These are phyloP conservation scores for Bungarus multicinctus DNA, from an alignment of 2,113 vertebrate species.

Conservation along the genomic window DNA sequence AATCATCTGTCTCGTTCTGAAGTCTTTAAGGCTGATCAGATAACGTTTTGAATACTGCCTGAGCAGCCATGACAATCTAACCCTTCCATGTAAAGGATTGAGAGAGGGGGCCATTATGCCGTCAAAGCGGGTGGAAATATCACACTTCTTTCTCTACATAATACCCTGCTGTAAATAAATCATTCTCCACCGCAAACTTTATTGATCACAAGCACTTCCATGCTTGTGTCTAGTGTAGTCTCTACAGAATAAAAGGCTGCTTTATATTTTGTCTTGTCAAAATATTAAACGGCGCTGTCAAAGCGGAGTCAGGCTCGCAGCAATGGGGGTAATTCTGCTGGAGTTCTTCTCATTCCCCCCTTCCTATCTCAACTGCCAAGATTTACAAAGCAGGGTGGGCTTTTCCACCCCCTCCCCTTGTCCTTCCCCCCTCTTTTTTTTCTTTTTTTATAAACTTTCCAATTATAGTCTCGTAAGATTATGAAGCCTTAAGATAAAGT, in stretches of 20 bases:
- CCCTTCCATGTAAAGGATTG: constrained; percentile 89
- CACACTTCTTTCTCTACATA: constrained; percentile 90
- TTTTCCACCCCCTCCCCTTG: neutral
- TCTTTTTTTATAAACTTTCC: constrained; percentile 78
- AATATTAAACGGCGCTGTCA: constrained; percentile 97
- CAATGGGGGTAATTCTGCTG: constrained; percentile 80
- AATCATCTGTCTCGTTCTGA: constrained; percentile 94
- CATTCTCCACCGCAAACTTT: constrained; percentile 89
- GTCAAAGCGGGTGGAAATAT: constrained; percentile 86
- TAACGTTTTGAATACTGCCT: constrained; percentile 92
- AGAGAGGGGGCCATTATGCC: constrained; percentile 87
- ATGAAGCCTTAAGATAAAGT: constrained; percentile 84
- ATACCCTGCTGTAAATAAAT: constrained; percentile 96
- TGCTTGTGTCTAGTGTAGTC: constrained; percentile 91
- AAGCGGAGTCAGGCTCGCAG: constrained; percentile 80
- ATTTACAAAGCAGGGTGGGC: constrained; percentile 73
- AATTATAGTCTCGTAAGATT: constrained; percentile 84
- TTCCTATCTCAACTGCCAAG: constrained; percentile 81
- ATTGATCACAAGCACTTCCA: constrained; percentile 97
- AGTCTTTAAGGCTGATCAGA: constrained; percentile 96
- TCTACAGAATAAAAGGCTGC: constrained; percentile 93
- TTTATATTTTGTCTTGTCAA: constrained; percentile 99
- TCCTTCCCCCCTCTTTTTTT: constrained; percentile 2
- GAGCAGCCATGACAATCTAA: constrained; percentile 90
- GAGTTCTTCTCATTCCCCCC: constrained; percentile 75